Evolutionary conservation across 2,888 invertebrate genomes (phyloP), one percentile per base, ranked within the genome.

Genomic region (Salpingus planirostris): DNA sequence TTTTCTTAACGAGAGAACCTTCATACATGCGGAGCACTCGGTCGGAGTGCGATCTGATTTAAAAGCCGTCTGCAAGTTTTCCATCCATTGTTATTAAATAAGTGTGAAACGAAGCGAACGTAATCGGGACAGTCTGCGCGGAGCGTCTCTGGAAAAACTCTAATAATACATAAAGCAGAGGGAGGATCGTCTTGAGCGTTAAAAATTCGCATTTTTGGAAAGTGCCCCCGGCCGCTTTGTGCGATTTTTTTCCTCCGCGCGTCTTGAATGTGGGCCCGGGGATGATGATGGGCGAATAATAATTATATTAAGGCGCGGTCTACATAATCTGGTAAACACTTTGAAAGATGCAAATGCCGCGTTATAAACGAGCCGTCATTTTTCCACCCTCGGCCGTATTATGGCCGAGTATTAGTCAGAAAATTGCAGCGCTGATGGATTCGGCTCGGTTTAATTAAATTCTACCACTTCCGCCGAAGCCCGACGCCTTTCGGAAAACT

Each of bases 41-140:
- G n/a, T n/a, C n/a, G n/a, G n/a, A n/a, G n/a, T n/a, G 36, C 18
- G 33, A 37, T 41, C 32, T 33, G 46, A 46, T 50, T 50, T 46
- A 37, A n/a, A 37, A 47, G 43, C 47, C 40, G 47, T 37, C 43
- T 46, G 31, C 25, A 41, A 49, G 46, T 52, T 49, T 46, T 51
- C 47, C 48, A 47, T 38, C 42, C 49, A 54, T 52, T 57, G 54
- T 58, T 60, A 60, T 59, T 60, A 59, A 59, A 60, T 59, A 57
- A 57, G 53, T 55, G 58, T 57, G 56, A 56, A 56, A 48, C 57
- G 57, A 52, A 48, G 54, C 50, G 55, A 37, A 51, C 32, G 44
- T 60, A 57, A 59, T 57, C 46, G 49, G 46, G 46, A 45, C 51
- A 52, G 54, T 52, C 54, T 52, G 50, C 40, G 46, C 36, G 36